Conservation (phyloP, 2,888 invertebrate genomes). For the Microdon myrmicae region DNA sequence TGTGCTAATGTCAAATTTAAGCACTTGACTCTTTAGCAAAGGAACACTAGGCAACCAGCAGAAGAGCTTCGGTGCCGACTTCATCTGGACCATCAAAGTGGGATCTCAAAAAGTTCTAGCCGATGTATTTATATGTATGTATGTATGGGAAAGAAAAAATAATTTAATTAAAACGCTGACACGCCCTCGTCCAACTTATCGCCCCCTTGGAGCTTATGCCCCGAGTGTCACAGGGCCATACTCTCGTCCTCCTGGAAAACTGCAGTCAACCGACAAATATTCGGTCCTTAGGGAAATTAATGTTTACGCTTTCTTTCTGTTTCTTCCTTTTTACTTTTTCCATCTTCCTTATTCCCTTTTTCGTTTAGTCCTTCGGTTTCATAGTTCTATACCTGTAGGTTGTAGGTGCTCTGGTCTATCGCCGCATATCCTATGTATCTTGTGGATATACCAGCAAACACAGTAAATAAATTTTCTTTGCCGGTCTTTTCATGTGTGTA, state of each 20-base stretch:
- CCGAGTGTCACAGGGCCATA: no score
- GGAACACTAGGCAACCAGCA: slow-evolving; percentile 16
- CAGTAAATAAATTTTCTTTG: slow-evolving; percentile 42
- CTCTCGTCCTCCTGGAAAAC: slow-evolving; percentile 45
- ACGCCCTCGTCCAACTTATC: no score
- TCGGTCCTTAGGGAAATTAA: slow-evolving; percentile 53
- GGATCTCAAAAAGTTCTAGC: slow-evolving; percentile 13
- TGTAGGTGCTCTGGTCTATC: no score
- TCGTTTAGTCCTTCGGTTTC: no score
- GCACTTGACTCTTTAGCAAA: slow-evolving; percentile 39
- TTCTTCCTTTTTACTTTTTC: slow-evolving; percentile 19
- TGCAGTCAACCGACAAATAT: slow-evolving; percentile 54
- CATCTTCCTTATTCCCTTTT: no score
- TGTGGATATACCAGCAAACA: slow-evolving; percentile 23
- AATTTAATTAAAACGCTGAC: no score
- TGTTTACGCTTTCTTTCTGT: slow-evolving; percentile 51
- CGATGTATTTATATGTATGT: no score
- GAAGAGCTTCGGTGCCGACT: slow-evolving; percentile 12
- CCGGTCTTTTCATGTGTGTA: slow-evolving; percentile 29
- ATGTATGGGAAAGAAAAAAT: slow-evolving; percentile 10
- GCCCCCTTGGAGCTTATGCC: no score
- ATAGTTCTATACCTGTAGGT: no score
- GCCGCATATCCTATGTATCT: slow-evolving; percentile 16
- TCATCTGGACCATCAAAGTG: slow-evolving; percentile 23
- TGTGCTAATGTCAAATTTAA: slow-evolving; percentile 45